A percentile compares a stretch with the other conserved stretches of the same genome.
These are phyloP conservation scores for Drosophila sp. DNA, from an alignment of 1,140 invertebrate species.

Conservation along the genomic window DNA sequence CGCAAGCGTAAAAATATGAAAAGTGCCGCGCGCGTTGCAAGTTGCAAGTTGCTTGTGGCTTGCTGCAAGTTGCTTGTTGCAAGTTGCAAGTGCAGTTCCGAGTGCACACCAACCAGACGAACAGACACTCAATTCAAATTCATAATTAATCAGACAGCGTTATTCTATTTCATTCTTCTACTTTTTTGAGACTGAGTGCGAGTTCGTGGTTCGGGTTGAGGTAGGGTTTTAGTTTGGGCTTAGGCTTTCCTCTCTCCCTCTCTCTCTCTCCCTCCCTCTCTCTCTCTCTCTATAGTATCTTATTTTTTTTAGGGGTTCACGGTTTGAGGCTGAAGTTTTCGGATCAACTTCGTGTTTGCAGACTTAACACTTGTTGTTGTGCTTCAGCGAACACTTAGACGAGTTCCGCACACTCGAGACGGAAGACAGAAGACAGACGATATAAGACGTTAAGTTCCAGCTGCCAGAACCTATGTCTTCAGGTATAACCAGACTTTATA, in stretches of 20 bases:
- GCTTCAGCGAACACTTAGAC: conserved; percentile 26
- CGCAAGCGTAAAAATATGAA: conserved; percentile 79
- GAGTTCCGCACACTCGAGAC: conserved; percentile 2
- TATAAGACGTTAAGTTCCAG: neutral
- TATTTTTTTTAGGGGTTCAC: neutral
- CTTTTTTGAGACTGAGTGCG: neutral
- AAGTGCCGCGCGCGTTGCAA: conserved; percentile 59
- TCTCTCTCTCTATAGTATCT: too few species aligned
- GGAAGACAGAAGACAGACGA: neutral
- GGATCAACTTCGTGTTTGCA: conserved; percentile 1
- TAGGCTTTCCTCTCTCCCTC: neutral
- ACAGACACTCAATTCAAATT: conserved; percentile 65
- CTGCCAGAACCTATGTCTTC: neutral
- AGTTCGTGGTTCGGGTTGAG: conserved; percentile 8
- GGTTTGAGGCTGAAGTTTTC: neutral
- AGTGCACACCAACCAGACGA: conserved; percentile 41
- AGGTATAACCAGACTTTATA: neutral
- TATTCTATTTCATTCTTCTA: neutral
- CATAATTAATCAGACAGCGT: conserved; percentile 74
- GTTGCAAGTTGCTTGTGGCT: conserved; percentile 42
- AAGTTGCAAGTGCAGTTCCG: conserved; percentile 42
- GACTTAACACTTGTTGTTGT: conserved; percentile 35
- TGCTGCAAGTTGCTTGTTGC: conserved; percentile 37
- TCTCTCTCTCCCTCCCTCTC: neutral
- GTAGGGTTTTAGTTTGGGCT: conserved; percentile 6